A percentile compares a stretch with the other conserved stretches of the same genome.
These are phyloP conservation scores for Furcifer pardalis DNA, from an alignment of 2,797 vertebrate species.

Conservation along the genomic window DNA sequence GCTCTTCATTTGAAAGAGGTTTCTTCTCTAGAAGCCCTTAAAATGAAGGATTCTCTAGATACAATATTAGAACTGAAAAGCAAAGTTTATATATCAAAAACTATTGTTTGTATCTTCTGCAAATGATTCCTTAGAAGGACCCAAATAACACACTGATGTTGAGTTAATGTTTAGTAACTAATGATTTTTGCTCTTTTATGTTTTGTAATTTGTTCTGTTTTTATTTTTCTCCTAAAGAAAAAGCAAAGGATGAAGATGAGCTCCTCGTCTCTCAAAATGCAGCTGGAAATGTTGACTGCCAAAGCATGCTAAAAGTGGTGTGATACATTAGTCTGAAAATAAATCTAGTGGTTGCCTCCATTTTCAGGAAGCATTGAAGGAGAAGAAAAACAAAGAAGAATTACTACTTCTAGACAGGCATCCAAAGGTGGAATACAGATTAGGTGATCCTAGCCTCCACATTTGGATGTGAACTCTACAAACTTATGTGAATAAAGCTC, in stretches of 20 bases:
- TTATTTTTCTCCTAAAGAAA: slow-evolving; percentile 32
- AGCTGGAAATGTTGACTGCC: slow-evolving; percentile 57
- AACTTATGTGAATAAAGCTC: background rate
- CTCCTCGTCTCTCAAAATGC: background rate
- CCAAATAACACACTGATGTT: slow-evolving; percentile 29
- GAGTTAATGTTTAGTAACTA: slow-evolving; percentile 74
- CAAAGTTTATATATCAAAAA: background rate
- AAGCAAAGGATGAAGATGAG: slow-evolving; percentile 44
- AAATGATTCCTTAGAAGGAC: background rate
- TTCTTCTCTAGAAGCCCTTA: background rate
- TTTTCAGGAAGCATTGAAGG: background rate
- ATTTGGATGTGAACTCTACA: background rate
- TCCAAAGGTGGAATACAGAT: slow-evolving; percentile 6
- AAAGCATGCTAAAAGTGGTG: slow-evolving; percentile 36
- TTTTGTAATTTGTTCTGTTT: slow-evolving; percentile 66
- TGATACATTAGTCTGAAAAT: slow-evolving; percentile 33
- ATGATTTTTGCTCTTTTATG: slow-evolving; percentile 66
- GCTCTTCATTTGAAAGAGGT: background rate
- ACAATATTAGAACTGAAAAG: background rate
- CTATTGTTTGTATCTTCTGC: background rate
- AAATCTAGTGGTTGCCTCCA: slow-evolving; percentile 24
- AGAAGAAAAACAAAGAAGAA: slow-evolving; percentile 18
- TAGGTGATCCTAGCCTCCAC: background rate
- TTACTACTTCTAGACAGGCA: slow-evolving; percentile 39
- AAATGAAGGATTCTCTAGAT: background rate